Evolutionary conservation across 1,140 invertebrate species (phyloP), one percentile per base, ranked within the genome.

Genomic region (Araneus ventricosus): DNA sequence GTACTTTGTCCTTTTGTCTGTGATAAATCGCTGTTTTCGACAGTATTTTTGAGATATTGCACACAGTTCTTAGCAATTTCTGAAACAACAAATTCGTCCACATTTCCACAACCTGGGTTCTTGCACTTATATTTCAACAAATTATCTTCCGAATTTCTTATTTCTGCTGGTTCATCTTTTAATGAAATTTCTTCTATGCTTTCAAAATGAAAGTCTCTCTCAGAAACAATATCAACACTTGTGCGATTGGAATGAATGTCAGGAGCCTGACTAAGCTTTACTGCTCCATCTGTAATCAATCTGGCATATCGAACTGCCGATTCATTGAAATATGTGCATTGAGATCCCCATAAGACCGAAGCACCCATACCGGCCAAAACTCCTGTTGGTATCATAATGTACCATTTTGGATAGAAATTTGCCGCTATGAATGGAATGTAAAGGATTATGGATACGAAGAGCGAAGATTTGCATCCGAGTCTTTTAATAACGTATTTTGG

Each of bases 271-370:
- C 10, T 22, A 20, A 22, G 4, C 20, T 22, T 75, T n/a, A 27
- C 30, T 45, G n/a, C 4, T 45, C 22, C 14, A 41, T 41, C 80
- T 84, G 39, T 39, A 52, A 7, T 22, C 20, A 84, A 39, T 27
- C 5, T 52, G 22, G 34, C 22, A 37, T 84, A 92, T 20, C 67
- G 3, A 22, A 45, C 17, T 4, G 59, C 24, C 24, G 57, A 57
- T 57, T 92, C 82, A 34, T 92, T 92, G 24, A 86, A 79, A 57
- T 86, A 92, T 4, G 82, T 92, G 45, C 90, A 45, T 37, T 92
- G 80, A 17, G 90, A n/a, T 0, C 59, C 80, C 90, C 90, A 92
- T 0, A 92, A 27, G 14, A 87, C 27, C 0, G 80, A 41, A 14
- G 90, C 90, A 8, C 59, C 90, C 5, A 85, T n/a, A 4, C 90